phyloP scores from a whole-genome alignment of 2,113 vertebrate genomes.

The Gila orcuttii region DNA sequence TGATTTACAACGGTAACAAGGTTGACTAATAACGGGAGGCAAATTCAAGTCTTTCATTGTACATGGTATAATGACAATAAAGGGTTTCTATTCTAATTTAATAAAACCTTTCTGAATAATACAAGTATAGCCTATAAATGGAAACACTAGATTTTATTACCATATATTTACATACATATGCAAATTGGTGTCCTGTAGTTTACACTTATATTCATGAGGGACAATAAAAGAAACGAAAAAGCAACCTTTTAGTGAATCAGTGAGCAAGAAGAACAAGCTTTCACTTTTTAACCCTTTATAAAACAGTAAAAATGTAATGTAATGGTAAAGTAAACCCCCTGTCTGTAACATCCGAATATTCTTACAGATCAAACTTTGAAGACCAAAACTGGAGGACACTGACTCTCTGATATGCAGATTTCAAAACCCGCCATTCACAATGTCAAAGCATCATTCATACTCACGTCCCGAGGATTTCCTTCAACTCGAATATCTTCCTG shows the following conservation, averaged over 20 bases:
- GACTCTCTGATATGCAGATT: neutral
- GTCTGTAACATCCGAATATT: neutral
- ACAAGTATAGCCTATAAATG: neutral
- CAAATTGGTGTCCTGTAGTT: neutral
- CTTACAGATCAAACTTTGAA: slow-evolving; percentile 21
- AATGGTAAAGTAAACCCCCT: neutral
- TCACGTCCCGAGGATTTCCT: slow-evolving; percentile 97
- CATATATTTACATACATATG: neutral
- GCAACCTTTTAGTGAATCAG: neutral
- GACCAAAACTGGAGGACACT: neutral
- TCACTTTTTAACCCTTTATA: neutral
- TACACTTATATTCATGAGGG: neutral
- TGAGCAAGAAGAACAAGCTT: neutral
- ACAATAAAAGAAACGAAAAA: neutral
- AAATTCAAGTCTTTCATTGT: neutral
- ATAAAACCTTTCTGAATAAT: neutral
- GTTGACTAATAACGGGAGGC: neutral
- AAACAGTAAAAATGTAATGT: neutral
- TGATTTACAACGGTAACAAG: neutral
- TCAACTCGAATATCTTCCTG: slow-evolving; percentile 95
- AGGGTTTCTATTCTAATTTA: neutral
- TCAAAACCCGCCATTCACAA: neutral
- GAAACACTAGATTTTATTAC: neutral
- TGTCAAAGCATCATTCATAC: slow-evolving; percentile 66
- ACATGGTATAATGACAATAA: no score